Percentiles rank a stretch among this genome's conserved stretches.
These are phyloP conservation scores for Acrobasis repandana DNA, from an alignment of 2,888 invertebrate species.

Conservation along the genomic window DNA sequence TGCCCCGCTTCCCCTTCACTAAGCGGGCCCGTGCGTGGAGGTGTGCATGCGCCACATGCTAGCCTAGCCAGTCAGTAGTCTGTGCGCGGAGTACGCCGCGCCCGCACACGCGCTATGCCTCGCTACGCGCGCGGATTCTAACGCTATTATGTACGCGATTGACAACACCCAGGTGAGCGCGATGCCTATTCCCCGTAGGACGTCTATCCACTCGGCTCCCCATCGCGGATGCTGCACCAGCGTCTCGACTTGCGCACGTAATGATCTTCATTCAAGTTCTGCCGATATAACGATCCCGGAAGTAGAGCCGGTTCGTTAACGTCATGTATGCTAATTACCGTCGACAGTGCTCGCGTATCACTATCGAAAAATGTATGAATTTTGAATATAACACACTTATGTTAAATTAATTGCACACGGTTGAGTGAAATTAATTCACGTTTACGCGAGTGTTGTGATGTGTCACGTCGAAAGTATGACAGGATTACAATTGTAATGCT, in stretches of 20 bases:
- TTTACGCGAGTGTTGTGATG: constrained; percentile 28
- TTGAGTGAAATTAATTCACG: constrained; percentile 34
- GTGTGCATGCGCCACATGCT: constrained; percentile 55
- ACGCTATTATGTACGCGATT: constrained; percentile 78
- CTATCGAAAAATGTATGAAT: constrained; percentile 38
- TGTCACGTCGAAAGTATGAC: constrained; percentile 27
- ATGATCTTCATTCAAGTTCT: constrained; percentile 71
- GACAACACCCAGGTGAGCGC: constrained; percentile 80
- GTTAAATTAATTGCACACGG: constrained; percentile 28
- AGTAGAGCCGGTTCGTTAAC: constrained; percentile 77
- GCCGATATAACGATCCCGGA: constrained; percentile 77
- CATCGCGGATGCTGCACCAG: constrained; percentile 44
- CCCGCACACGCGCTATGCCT: constrained; percentile 61
- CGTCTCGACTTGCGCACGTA: constrained; percentile 49
- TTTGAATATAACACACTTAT: constrained; percentile 37
- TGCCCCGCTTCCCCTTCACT: constrained; percentile 82
- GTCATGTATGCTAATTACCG: constrained; percentile 76
- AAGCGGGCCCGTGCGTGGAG: constrained; percentile 66
- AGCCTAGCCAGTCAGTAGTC: constrained; percentile 51
- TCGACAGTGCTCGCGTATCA: constrained; percentile 59
- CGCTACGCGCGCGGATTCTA: constrained; percentile 58
- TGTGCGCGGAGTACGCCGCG: constrained; percentile 70
- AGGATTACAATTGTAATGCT: constrained; percentile 26
- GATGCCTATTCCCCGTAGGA: constrained; percentile 45
- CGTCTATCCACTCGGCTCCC: constrained; percentile 33